Evolutionary conservation across 2,797 vertebrate species (phyloP).

Genomic region (Knipowitschia caucasica): DNA sequence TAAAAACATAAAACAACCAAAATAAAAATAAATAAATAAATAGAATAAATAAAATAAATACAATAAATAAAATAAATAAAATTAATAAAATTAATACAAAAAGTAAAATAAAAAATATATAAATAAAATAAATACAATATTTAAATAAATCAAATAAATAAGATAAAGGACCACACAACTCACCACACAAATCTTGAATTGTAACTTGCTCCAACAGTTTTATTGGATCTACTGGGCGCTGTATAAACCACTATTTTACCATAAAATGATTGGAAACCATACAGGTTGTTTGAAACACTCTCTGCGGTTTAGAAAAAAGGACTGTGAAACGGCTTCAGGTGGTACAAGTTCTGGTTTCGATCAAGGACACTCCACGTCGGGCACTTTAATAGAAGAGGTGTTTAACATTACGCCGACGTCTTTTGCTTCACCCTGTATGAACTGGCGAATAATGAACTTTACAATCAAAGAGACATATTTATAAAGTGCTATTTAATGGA

Average conservation of each 20-base stretch:
- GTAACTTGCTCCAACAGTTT: conserved; percentile 2
- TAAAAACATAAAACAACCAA: no score
- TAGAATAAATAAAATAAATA: no score
- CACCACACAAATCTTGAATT: not conserved
- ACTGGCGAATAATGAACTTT: conserved; percentile 28
- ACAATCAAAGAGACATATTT: conserved; percentile 15
- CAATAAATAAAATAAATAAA: no score
- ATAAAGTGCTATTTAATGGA: conserved; percentile 46
- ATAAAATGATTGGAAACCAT: conserved; percentile 53
- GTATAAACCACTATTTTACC: conserved; percentile 37
- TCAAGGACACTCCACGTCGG: conserved; percentile 28
- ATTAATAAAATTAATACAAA: no score
- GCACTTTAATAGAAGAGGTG: conserved; percentile 11
- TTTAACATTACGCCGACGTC: conserved; percentile 25
- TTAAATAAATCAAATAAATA: no score
- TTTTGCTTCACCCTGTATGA: conserved; percentile 27
- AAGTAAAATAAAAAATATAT: no score
- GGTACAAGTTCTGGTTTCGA: conserved; percentile 40
- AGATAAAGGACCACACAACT: no score
- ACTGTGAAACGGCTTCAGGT: conserved; percentile 29
- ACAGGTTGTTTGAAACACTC: conserved; percentile 35
- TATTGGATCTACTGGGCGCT: conserved; percentile 26
- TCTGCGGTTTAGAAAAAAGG: conserved; percentile 7
- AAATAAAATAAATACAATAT: conserved; percentile 19
- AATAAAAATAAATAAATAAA: no score